Base-by-base conservation (phyloP, 2,888 invertebrate species). In the Apodemia zela region DNA sequence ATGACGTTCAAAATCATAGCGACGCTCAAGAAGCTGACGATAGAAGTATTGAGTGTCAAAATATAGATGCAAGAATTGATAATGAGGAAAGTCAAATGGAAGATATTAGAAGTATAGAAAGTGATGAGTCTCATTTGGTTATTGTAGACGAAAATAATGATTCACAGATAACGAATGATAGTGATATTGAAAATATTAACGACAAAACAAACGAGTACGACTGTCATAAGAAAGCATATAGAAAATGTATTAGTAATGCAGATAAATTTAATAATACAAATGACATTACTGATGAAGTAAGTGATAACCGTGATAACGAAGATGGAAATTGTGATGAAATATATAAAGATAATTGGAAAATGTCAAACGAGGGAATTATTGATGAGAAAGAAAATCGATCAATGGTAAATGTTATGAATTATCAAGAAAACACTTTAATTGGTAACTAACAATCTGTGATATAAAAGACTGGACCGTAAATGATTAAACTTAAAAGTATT, bases 241-340 rank as follows among this genome's bases (percentile, higher is more conserved):
- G 42, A 42, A 42, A 42, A 42, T 38, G 3, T 4, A 13, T 11
- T 2, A 38, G 11, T 35, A 35, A 10, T 35, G 35, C 35, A 13
- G 38, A 38, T 38, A 29, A 29, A 29, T 13, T 38, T 13, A 13
- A 15, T 5, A 15, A 42, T 42, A 5, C 42, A 42, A 5, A 5
- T 42, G 42, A 42, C 10, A 3, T 38, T 38, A 38, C 42, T 6
- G 21, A n/a, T n/a, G n/a, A n/a, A n/a, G n/a, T n/a, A n/a, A n/a
- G n/a, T 21, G 59, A 67, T 54, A 33, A 49, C 35, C 13, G 63
- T 29, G 49, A 63, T 21, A 60, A 67, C 35, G 61, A 63, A n/a
- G 63, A 68, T 47, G 63, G 59, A 59, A 65, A 64, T 66, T 69
- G 68, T 69, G 70, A 72, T 69, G 54, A 62, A 54, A 21, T 33